Evolutionary conservation across 2,888 invertebrate species (phyloP), one percentile per base, ranked within the genome.

Genomic region (Brachyopa scutellaris): DNA sequence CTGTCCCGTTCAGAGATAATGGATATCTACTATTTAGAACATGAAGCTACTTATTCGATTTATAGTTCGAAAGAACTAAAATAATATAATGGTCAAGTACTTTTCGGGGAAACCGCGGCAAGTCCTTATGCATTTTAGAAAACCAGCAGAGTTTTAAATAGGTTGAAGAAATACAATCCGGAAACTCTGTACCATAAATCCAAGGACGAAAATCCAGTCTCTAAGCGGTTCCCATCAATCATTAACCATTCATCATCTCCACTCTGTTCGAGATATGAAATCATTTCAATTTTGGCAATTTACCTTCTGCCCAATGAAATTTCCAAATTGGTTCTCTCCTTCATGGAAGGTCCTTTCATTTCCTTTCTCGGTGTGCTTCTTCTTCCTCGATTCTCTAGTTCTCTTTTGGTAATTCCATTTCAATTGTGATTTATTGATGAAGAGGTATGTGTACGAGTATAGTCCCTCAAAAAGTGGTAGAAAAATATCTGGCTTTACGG

Each of bases 371-470:
- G 40, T 21, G n/a, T 38, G 47, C 36, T 11, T 42, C 33, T 57
- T 38, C 8, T 2, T 11, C 11, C 19, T 38, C 13, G 23, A 7
- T 15, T 5, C 15, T 38, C 11, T 31, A 7, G 31, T 49, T 40
- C 42, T 36, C 23, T 36, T 6, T 42, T 23, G 23, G 45, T 82
- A 76, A 82, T 82, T 70, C 64, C 69, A 70, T 70, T 82, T 70
- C 80, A 82, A 82, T 82, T 82, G 76, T 82, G 80, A 82, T 82
- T 82, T 82, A 82, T 76, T 42, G 80, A 67, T 74, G 79, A 72
- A 49, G 31, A 57, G 47, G 55, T 21, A 69, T 21, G 36, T 13
- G 31, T 59, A 36, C 23, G 19, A 5, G 17, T 21, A n/a, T n/a
- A n/a, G n/a, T n/a, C n/a, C n/a, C 19, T 26, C 55, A 38, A 33